Evolutionary conservation across 2,113 vertebrate genomes (phyloP).

Genomic region (Ciconia stormi): DNA sequence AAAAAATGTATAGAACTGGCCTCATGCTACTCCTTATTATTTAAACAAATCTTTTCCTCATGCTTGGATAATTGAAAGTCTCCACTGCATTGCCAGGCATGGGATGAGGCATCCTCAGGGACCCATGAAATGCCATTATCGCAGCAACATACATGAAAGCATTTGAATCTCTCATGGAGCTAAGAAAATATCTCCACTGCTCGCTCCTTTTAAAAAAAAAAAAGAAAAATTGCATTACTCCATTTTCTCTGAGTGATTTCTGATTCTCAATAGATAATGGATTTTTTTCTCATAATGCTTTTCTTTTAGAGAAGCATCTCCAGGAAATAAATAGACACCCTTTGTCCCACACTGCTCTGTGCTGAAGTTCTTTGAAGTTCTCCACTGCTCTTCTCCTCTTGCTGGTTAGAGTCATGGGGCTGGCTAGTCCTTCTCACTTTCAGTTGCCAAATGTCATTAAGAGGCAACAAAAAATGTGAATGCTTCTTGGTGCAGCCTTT

Average conservation of each 20-base stretch:
- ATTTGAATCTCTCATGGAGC: background rate
- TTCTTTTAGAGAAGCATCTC: background rate
- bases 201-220: background rate
- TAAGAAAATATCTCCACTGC: background rate
- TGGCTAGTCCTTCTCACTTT: background rate
- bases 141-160: background rate
- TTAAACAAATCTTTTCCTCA: background rate
- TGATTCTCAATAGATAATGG: background rate
- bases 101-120: background rate
- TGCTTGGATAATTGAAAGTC: background rate
- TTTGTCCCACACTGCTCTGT: background rate
- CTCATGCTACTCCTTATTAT: background rate
- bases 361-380: background rate
- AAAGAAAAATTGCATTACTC: background rate
- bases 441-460: background rate
- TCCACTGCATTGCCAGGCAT: background rate
- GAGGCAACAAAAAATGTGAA: background rate
- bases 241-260: background rate
- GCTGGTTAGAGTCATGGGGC: background rate
- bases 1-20: background rate
- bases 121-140: background rate
- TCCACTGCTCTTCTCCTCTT: background rate
- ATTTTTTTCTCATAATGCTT: background rate
- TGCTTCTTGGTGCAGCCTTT: background rate
- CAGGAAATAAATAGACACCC: background rate